A percentile compares a stretch with the other conserved stretches of the same genome.
Conservation (phyloP, 2,113 vertebrate genomes). For the Cairina moschata region DNA sequence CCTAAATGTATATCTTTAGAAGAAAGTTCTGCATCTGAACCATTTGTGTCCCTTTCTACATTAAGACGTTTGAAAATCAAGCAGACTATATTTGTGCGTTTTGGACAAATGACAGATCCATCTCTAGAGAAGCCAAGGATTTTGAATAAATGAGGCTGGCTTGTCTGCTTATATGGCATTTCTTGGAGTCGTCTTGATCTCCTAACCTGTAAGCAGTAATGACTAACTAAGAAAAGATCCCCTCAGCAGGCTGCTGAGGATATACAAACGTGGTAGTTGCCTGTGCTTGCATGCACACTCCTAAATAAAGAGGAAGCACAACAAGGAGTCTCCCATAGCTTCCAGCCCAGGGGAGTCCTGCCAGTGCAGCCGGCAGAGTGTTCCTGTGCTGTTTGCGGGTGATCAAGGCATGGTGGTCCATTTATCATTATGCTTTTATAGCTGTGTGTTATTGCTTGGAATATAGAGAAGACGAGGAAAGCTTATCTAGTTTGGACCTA, state of each 20-base stretch:
- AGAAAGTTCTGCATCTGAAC: background rate
- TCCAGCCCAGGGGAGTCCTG: background rate
- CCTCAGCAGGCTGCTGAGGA: background rate
- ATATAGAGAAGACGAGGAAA: background rate
- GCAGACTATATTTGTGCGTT: background rate
- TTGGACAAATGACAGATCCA: background rate
- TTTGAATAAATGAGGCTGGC: background rate
- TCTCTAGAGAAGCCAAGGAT: background rate
- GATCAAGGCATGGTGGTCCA: background rate
- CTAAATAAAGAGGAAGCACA: too few species aligned
- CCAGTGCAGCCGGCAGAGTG: background rate
- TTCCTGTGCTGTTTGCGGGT: background rate
- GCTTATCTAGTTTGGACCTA: background rate
- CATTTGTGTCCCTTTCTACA: background rate
- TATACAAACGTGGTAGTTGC: too few species aligned
- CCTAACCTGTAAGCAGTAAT: background rate
- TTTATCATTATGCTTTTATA: background rate
- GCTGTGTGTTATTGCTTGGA: accelerated
- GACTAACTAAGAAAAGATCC: background rate
- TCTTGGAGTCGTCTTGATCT: background rate
- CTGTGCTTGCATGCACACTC: too few species aligned
- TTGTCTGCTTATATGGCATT: background rate
- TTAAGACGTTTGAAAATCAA: background rate
- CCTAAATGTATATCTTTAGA: background rate
- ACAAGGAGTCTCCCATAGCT: background rate